A percentile compares a stretch with the other conserved stretches of the same genome.
Evolutionary conservation across 1,140 invertebrate species (phyloP).

Genomic region (Ladona fulva): DNA sequence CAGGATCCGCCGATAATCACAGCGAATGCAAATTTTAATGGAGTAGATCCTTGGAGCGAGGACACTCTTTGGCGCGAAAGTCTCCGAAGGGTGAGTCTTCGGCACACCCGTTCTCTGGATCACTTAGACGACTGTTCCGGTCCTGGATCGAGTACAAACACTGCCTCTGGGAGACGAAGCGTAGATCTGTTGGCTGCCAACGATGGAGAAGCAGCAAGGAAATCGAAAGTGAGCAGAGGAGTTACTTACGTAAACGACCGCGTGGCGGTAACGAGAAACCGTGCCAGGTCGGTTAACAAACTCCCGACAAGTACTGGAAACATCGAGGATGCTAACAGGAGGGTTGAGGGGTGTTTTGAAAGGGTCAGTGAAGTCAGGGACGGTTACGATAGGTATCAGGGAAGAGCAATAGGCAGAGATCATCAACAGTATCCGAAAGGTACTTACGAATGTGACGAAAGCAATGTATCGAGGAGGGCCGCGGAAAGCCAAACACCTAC

Average conservation of each 20-base stretch:
- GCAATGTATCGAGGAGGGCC: conserved; percentile 27
- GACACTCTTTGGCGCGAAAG: conserved; percentile 71
- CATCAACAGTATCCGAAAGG: neutral
- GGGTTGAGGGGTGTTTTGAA: neutral
- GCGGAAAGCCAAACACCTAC: neutral
- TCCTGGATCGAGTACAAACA: neutral
- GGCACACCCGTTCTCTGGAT: conserved; percentile 70
- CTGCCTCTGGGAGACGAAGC: conserved; percentile 3
- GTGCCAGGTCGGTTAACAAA: conserved; percentile 25
- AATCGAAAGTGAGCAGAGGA: conserved; percentile 46
- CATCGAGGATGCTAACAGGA: neutral
- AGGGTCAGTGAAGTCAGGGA: neutral
- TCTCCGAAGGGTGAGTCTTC: conserved; percentile 61
- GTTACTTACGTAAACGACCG: conserved; percentile 67
- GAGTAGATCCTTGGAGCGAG: conserved; percentile 72
- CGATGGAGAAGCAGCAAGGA: neutral
- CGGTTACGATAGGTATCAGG: neutral
- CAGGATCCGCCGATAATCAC: neutral
- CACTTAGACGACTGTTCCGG: conserved; percentile 49
- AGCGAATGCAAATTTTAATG: conserved; percentile 22
- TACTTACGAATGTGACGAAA: conserved; percentile 25
- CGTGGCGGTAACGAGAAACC: conserved; percentile 29
- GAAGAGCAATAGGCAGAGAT: neutral
- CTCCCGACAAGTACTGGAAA: neutral
- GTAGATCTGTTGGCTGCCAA: conserved; percentile 21